Evolutionary conservation across 1,140 invertebrate genomes (phyloP).

Genomic region (Drosophila setifemur): DNA sequence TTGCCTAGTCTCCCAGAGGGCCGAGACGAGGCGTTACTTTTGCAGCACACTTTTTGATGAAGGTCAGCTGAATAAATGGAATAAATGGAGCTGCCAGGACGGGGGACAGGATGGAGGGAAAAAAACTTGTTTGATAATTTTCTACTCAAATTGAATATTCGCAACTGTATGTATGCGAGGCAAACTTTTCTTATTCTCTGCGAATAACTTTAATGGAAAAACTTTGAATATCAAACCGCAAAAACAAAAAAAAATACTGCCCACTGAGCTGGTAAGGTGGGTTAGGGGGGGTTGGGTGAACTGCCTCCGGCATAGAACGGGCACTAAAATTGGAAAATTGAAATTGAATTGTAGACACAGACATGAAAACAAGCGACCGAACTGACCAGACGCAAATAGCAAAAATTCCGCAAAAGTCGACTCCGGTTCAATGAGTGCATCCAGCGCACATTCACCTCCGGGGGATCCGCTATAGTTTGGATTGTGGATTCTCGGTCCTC

Average conservation of each 20-base stretch:
- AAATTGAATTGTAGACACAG: slow-evolving; percentile 69
- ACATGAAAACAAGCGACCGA: neutral
- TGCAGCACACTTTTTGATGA: slow-evolving; percentile 33
- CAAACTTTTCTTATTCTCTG: slow-evolving; percentile 76
- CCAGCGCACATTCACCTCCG: slow-evolving; percentile 39
- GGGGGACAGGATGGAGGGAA: slow-evolving; percentile 15
- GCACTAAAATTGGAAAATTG: slow-evolving; percentile 74
- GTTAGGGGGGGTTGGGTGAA: no score
- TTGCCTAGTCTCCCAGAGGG: slow-evolving; percentile 10
- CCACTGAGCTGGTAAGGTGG: neutral
- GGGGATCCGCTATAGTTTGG: neutral
- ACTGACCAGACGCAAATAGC: slow-evolving; percentile 38
- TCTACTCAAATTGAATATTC: slow-evolving; percentile 78
- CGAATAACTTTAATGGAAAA: slow-evolving; percentile 80
- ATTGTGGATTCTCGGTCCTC: no score
- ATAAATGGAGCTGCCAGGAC: neutral
- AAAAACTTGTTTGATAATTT: slow-evolving; percentile 76
- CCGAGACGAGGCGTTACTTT: neutral
- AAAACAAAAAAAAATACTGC: slow-evolving; percentile 54
- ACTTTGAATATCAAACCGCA: slow-evolving; percentile 80
- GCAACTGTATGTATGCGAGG: slow-evolving; percentile 52
- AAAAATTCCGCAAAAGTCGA: slow-evolving; percentile 24
- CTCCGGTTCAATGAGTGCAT: slow-evolving; percentile 38
- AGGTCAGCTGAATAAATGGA: slow-evolving; percentile 51
- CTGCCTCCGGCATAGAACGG: slow-evolving; percentile 14